Base-by-base conservation (phyloP, 1,140 invertebrate genomes). In the Forficula auricularia region DNA sequence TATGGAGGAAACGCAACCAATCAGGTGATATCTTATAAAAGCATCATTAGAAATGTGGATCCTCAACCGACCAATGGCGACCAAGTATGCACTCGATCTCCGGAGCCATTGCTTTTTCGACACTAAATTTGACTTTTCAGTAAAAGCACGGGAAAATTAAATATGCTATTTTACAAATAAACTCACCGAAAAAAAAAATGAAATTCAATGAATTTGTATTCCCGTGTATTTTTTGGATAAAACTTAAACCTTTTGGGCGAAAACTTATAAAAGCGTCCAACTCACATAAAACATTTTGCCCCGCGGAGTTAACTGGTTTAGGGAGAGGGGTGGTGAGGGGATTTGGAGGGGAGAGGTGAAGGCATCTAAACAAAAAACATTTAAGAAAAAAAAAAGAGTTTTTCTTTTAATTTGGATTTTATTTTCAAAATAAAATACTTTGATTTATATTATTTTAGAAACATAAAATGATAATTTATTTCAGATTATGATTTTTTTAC, bases 1-100 rank as follows among this genome's bases (percentile, higher is more conserved):
- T 51, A 49, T 49, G 48, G 47, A 48, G 46, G 47, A 67, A 65
- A 66, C 61, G 63, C 65, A 62, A 66, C 69, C 71, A 73, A 73
- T 73, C 67, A 69, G 64, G 65, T 66, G 66, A 66, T 66, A 64
- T 63, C 65, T 71, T 70, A 63, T 63, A 66, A 63, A 27, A 61
- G 58, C 57, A 55, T 59, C 60, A 68, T 66, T 64, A 53, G 53
- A 54, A 54, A 55, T 63, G 64, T 66, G 65, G 64, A 68, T 66
- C 65, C 62, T 62, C 59, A 60, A 63, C 63, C 61, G 64, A 61
- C 65, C 64, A 68, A 68, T 69, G 55, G 61, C 58, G 60, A 61
- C 57, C 56, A 62, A 55, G 62, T 56, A 59, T 6, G 22, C 22
- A n/a, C 22, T 4, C 4, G 22, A 4, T 27, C 22, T 27, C 22